Base-by-base conservation (phyloP, 2,113 vertebrate genomes). In the Talpa occidentalis region DNA sequence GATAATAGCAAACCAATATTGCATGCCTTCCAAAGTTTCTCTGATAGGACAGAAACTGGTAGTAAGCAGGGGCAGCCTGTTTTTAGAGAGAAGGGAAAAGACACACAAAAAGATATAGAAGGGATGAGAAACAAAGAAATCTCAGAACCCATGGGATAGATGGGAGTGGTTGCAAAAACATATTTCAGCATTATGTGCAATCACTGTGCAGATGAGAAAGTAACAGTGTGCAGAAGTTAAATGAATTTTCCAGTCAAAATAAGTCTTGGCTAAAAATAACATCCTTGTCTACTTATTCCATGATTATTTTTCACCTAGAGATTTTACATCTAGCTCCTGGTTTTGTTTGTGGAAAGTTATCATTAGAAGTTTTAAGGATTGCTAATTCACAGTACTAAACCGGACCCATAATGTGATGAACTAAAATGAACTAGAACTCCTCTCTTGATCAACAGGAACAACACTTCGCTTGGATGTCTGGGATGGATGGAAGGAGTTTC, bases 401-500 rank as follows among this genome's bases (percentile, higher is more conserved):
- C 59, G 30, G 5, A 89, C 42, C 19, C 11, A 35, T 62, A 47
- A 93, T 56, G 54, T 56, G 24, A 56, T 56, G 54, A 22, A 56
- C 21, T 56, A 56, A 21, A 22, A 56, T 56, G 15, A 19, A 3
- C 67, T 22, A 21, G 67, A 37, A 54, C 69, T 47, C 10, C 72
- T 70, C 35, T 96, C 62, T 26, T 67, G 8, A 59, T 93, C 95
- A 80, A 69, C 84, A 99, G 98, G 98, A 6, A 87, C 82, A 9
- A 98, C 91, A 19, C 97, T 99, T 70, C 96, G 77, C 52, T 91
- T 98, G 97, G 98, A 98, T n/a, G 97, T 98, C 16, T 99, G 98
- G 98, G 98, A 98, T 35, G 98, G 98, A 89, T 99, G 98, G 98
- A 97, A 97, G 79, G 98, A 98, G 95, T 98, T 98, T 64, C 94